phyloP scores from a whole-genome alignment of 2,113 vertebrate species.

The Tachycineta bicolor region DNA sequence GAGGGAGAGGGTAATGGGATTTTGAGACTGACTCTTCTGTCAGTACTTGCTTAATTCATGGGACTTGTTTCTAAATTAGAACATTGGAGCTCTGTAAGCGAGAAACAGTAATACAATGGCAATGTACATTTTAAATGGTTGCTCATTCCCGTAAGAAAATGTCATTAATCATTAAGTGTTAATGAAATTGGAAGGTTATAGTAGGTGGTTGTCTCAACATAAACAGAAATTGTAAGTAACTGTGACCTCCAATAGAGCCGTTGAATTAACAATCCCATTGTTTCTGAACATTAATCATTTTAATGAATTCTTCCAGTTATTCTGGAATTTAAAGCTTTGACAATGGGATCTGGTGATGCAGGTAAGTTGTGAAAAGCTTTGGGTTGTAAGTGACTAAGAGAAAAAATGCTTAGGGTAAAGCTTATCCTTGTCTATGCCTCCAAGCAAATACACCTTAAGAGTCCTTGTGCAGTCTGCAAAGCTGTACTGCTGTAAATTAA shows the following conservation, averaged over 20 bases:
- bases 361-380: neutral
- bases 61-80: neutral
- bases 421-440: neutral
- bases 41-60: neutral
- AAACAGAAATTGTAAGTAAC: neutral
- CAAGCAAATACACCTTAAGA: neutral
- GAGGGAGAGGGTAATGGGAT: fast-evolving
- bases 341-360: neutral
- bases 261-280: neutral
- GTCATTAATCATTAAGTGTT: neutral
- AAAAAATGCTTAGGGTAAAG: neutral
- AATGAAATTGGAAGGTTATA: neutral
- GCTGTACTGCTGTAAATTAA: neutral
- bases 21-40: neutral
- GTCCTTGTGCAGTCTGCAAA: neutral
- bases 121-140: neutral
- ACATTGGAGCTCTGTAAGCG: neutral
- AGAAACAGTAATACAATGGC: neutral
- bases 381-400: neutral
- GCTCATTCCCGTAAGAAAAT: neutral
- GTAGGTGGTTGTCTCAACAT: neutral
- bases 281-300: neutral
- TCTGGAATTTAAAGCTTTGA: neutral
- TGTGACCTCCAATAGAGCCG: neutral
- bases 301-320: neutral